phyloP scores from a whole-genome alignment of 1,140 invertebrate species.

The Drosophila pachea region DNA sequence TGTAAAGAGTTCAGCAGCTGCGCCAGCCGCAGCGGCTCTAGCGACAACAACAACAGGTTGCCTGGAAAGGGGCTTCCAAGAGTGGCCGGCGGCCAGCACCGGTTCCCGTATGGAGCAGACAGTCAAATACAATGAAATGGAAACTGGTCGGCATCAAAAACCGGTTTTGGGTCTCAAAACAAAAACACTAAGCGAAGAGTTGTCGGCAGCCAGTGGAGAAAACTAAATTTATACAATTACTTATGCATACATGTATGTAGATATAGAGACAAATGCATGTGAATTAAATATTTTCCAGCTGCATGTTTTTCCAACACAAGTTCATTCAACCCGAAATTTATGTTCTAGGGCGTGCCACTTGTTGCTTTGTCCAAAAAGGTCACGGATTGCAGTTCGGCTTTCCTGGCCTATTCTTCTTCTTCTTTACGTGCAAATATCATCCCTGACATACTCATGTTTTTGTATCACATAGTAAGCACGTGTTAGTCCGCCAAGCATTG shows the following conservation, averaged over 20 bases:
- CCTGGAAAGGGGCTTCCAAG: constrained; percentile 27
- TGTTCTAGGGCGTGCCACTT: constrained; percentile 51
- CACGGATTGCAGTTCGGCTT: background rate
- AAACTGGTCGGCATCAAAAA: constrained; percentile 61
- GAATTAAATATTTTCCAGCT: constrained; percentile 48
- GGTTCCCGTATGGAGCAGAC: constrained; percentile 42
- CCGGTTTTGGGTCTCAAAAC: constrained; percentile 54
- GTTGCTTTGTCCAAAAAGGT: constrained; percentile 59
- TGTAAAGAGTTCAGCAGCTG: constrained; percentile 10
- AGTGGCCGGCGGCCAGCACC: constrained; percentile 42
- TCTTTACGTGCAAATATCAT: background rate
- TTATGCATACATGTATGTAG: constrained; percentile 22
- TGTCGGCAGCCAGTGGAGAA: constrained; percentile 19
- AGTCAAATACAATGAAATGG: constrained; percentile 48
- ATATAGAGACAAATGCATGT: constrained; percentile 5
- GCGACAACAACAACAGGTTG: constrained; percentile 36
- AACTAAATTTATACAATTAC: constrained; percentile 35
- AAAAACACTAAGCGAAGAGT: constrained; percentile 47
- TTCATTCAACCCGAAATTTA: constrained; percentile 58
- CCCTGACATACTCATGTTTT: constrained; percentile 17
- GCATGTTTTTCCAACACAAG: constrained; percentile 57
- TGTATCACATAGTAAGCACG: background rate
- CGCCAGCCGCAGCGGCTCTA: constrained; percentile 2
- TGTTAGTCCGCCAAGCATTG: background rate
- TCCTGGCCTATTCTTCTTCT: background rate